Percentiles rank a stretch among this genome's conserved stretches.
Conservation (phyloP, 2,113 vertebrate genomes). For the Benitochromis conjunctus region DNA sequence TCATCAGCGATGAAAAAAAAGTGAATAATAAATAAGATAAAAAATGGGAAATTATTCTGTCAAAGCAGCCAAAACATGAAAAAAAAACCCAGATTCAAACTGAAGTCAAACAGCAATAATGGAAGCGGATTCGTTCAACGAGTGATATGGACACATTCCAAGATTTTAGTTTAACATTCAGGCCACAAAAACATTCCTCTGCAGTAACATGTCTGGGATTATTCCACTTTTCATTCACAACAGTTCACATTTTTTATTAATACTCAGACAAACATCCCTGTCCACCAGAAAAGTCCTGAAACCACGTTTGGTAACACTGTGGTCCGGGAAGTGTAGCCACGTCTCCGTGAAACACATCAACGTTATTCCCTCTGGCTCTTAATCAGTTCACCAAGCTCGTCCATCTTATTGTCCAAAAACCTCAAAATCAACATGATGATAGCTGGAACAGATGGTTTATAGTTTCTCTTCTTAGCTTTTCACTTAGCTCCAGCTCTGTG, state of each 20-base stretch:
- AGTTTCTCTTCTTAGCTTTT: neutral
- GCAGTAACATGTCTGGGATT: neutral
- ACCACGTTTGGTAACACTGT: neutral
- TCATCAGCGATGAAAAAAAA: neutral
- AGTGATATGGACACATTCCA: neutral
- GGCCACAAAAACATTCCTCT: neutral
- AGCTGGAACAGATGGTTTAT: neutral
- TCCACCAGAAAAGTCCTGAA: neutral
- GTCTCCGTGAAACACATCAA: neutral
- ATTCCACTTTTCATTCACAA: neutral
- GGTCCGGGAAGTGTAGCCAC: neutral
- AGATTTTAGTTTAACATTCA: neutral
- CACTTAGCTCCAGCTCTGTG: neutral
- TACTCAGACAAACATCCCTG: neutral
- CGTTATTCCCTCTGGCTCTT: neutral
- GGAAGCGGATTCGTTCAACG: neutral
- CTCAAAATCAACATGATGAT: neutral
- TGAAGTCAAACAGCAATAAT: neutral
- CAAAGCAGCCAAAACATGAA: neutral
- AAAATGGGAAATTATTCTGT: neutral
- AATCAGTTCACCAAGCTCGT: neutral
- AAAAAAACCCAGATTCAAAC: neutral
- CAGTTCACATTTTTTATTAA: neutral
- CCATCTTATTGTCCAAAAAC: neutral
- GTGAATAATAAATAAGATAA: neutral